A percentile compares a stretch with the other conserved stretches of the same genome.
These are phyloP conservation scores for Drosophila multiciliata DNA, from an alignment of 2,888 invertebrate species.

Conservation along the genomic window DNA sequence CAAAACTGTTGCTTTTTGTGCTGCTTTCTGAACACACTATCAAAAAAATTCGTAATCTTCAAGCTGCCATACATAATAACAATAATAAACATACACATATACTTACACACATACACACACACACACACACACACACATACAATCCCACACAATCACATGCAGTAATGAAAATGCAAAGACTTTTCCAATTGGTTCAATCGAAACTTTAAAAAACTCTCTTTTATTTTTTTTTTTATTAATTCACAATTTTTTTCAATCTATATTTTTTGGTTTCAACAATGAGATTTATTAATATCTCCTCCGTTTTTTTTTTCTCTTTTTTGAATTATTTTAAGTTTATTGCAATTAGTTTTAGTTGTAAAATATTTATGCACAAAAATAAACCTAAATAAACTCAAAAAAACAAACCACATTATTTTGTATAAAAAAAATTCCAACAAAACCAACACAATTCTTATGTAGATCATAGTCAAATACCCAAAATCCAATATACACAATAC, in stretches of 20 bases:
- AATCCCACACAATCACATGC: slow-evolving; percentile 39
- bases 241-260: slow-evolving; percentile 6
- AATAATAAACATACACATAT: slow-evolving; percentile 37
- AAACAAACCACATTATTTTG: slow-evolving; percentile 53
- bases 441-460: slow-evolving; percentile 18
- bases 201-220: slow-evolving; percentile 18
- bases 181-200: slow-evolving; percentile 65
- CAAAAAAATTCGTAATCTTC: slow-evolving; percentile 64
- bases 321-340: slow-evolving; percentile 66
- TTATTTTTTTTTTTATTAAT: slow-evolving; percentile 15
- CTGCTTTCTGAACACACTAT: slow-evolving; percentile 37
- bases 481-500: slow-evolving; percentile 13
- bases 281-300: slow-evolving; percentile 39
- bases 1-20: slow-evolving; percentile 40
- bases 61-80: slow-evolving; percentile 70
- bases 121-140: slow-evolving; percentile 14
- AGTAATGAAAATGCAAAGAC: slow-evolving; percentile 56
- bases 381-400: slow-evolving; percentile 67
- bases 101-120: slow-evolving; percentile 16
- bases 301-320: slow-evolving; percentile 20
- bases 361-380: slow-evolving; percentile 79
- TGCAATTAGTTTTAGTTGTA: slow-evolving; percentile 71
- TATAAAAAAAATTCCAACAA: slow-evolving; percentile 32
- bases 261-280: slow-evolving; percentile 41
- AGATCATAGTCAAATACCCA: slow-evolving; percentile 25